Evolutionary conservation across 2,888 invertebrate genomes (phyloP).

Genomic region (Drosophila macrospina): DNA sequence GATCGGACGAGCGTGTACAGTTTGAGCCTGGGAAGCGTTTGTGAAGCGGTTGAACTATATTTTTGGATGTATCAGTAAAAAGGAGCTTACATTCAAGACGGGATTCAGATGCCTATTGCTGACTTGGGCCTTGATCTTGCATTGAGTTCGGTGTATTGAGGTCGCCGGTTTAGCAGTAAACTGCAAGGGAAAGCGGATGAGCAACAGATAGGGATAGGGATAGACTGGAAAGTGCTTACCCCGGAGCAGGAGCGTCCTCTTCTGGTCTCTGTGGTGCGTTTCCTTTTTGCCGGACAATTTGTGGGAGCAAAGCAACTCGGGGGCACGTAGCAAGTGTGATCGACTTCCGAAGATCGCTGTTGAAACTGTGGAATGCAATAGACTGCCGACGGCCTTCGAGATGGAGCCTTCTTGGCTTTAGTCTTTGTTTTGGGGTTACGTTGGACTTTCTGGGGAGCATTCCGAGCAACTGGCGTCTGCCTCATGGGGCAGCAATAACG

Average conservation of each 20-base stretch:
- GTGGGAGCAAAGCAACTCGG: conserved; percentile 9
- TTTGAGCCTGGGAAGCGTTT: neutral
- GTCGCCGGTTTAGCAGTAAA: neutral
- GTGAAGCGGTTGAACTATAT: neutral
- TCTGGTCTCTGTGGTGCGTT: neutral
- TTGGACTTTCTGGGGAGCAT: neutral
- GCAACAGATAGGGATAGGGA: neutral
- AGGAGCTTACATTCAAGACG: neutral
- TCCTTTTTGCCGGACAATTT: neutral
- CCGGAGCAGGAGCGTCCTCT: conserved; percentile 1
- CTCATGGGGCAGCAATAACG: neutral
- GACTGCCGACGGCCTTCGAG: neutral
- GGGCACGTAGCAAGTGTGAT: conserved; percentile 9
- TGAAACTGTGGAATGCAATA: neutral
- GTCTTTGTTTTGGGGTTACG: neutral
- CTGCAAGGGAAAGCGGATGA: neutral
- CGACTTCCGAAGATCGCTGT: neutral
- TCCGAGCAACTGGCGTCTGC: neutral
- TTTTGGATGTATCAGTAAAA: neutral
- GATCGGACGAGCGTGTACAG: neutral
- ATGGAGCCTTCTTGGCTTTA: neutral
- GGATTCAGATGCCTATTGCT: neutral
- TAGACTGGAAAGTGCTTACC: neutral
- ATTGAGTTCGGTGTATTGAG: neutral
- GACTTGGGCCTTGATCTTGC: neutral